phyloP scores from a whole-genome alignment of 2,888 invertebrate species.

The Volucella zonaria region DNA sequence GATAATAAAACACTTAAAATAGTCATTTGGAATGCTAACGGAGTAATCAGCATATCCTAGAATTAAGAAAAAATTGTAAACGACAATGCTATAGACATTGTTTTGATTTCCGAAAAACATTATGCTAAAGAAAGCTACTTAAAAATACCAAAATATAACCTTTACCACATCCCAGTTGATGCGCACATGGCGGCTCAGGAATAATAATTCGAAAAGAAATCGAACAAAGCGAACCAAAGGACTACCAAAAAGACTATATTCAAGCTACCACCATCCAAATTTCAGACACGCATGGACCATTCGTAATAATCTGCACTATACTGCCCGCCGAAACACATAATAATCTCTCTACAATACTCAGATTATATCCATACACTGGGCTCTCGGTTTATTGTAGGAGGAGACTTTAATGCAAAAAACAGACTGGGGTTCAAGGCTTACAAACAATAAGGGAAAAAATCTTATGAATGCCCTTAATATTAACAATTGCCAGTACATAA shows the following conservation, averaged over 20 bases:
- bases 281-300: slow-evolving; percentile 3
- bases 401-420: neutral
- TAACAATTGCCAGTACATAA: neutral
- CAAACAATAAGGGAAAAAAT: neutral
- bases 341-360: neutral
- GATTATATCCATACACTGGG: neutral
- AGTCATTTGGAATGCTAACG: neutral
- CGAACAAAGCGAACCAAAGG: slow-evolving; percentile 6
- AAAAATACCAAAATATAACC: slow-evolving; percentile 24
- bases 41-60: neutral
- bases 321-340: slow-evolving; percentile 28
- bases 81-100: slow-evolving; percentile 12
- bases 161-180: slow-evolving; percentile 22
- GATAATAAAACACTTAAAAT: too few relatives aligned
- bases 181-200: slow-evolving; percentile 31
- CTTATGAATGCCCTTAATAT: neutral
- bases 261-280: slow-evolving; percentile 43
- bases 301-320: neutral
- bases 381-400: neutral
- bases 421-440: neutral
- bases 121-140: slow-evolving; percentile 27
- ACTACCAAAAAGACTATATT: slow-evolving; percentile 8
- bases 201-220: slow-evolving; percentile 28
- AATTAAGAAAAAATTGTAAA: slow-evolving; percentile 2
- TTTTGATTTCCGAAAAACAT: neutral